Evolutionary conservation across 2,888 invertebrate genomes (phyloP).

Genomic region (Ichneumon xanthorius): DNA sequence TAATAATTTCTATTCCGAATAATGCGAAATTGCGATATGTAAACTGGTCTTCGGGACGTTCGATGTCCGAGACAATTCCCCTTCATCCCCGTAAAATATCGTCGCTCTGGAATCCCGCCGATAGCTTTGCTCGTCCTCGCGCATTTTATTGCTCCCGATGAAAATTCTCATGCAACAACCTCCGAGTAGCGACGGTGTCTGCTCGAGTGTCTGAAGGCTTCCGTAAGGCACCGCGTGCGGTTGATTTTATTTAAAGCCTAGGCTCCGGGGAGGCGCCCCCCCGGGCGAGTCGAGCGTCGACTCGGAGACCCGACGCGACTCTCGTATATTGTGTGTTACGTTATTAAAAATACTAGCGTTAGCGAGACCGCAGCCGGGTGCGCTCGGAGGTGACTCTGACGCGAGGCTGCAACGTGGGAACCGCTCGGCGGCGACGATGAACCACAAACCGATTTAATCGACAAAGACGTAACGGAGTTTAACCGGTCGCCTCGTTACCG

Average conservation of each 20-base stretch:
- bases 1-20: too few relatives aligned
- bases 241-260: conserved; percentile 1
- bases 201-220: not conserved
- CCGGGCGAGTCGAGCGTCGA: not conserved
- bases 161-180: not conserved
- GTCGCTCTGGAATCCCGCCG: not conserved
- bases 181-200: too few relatives aligned
- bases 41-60: too few relatives aligned
- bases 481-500: not conserved
- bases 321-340: not conserved
- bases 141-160: not conserved
- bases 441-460: too few relatives aligned
- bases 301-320: not conserved
- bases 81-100: not conserved
- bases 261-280: not conserved
- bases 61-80: too few relatives aligned
- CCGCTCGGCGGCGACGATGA: too few relatives aligned
- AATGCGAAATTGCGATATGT: too few relatives aligned
- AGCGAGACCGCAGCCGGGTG: not conserved
- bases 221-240: not conserved
- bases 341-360: not conserved
- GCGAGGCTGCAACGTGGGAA: not conserved
- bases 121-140: not conserved
- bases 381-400: not conserved
- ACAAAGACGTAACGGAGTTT: not conserved